Conservation (phyloP, 2,888 invertebrate genomes). For the Cordilura impudica region DNA sequence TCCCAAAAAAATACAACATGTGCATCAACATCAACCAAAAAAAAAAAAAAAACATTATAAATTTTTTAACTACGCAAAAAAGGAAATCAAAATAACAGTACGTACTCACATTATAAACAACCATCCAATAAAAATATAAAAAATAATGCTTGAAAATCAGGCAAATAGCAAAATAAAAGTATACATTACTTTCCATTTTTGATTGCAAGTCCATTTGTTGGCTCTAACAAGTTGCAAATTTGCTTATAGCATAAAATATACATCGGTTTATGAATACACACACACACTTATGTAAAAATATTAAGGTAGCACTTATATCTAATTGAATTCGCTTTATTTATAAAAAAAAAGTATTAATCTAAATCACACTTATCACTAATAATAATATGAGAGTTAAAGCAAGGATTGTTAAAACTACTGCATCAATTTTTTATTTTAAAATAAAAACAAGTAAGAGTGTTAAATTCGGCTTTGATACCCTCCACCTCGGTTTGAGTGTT, state of each 20-base stretch:
- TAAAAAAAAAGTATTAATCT: too few relatives aligned
- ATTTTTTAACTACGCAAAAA: neutral
- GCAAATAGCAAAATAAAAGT: slow-evolving; percentile 22
- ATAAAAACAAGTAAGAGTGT: too few relatives aligned
- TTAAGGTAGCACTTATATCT: too few relatives aligned
- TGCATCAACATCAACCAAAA: neutral
- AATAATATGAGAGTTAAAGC: too few relatives aligned
- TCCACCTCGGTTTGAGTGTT: too few relatives aligned
- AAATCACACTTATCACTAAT: too few relatives aligned
- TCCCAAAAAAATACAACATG: slow-evolving; percentile 6
- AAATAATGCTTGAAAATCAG: slow-evolving; percentile 33
- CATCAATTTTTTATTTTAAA: too few relatives aligned
- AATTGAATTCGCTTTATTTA: too few relatives aligned
- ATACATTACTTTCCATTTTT: slow-evolving; percentile 61
- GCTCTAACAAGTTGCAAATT: slow-evolving; percentile 69
- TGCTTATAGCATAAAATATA: slow-evolving; percentile 65
- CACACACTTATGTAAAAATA: too few relatives aligned
- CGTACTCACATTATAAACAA: slow-evolving; percentile 32
- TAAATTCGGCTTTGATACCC: too few relatives aligned
- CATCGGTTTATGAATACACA: slow-evolving; percentile 1
- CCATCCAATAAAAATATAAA: neutral
- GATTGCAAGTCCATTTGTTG: slow-evolving; percentile 62
- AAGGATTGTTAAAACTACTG: too few relatives aligned
- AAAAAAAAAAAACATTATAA: neutral
- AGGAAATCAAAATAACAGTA: too few relatives aligned